Conservation (phyloP, 1,140 invertebrate species). For the Drosophila guanche region DNA sequence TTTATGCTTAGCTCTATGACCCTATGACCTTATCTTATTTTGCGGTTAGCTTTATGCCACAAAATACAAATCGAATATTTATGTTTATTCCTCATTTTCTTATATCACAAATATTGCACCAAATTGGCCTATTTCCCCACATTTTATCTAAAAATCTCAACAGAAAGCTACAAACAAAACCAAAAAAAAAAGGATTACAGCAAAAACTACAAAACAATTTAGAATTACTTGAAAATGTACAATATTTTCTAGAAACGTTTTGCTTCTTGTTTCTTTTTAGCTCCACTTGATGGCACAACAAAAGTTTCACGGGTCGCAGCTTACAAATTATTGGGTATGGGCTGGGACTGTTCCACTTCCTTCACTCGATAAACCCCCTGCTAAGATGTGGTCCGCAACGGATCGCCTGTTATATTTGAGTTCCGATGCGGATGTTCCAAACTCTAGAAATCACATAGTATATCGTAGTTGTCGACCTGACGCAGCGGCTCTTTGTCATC, state of each 20-base stretch:
- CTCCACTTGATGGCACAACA: conserved; percentile 58
- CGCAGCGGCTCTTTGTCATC: conserved; percentile 71
- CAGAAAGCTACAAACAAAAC: conserved; percentile 34
- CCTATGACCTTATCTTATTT: conserved; percentile 20
- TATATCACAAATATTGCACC: conserved; percentile 83
- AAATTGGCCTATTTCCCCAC: conserved; percentile 76
- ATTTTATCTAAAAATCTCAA: conserved; percentile 68
- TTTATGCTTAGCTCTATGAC: conserved; percentile 31
- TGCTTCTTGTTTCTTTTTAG: conserved; percentile 16
- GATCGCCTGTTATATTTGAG: neutral
- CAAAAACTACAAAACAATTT: conserved; percentile 14
- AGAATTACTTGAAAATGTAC: conserved; percentile 24
- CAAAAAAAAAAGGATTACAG: conserved; percentile 18
- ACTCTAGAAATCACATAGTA: conserved; percentile 76
- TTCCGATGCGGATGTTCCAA: neutral
- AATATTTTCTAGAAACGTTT: conserved; percentile 21
- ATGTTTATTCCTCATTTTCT: conserved; percentile 32
- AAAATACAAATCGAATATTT: conserved; percentile 17
- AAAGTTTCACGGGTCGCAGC: conserved; percentile 56
- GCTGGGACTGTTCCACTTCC: conserved; percentile 52
- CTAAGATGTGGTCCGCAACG: conserved; percentile 1
- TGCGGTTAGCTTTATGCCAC: conserved; percentile 5
- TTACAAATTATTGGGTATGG: conserved; percentile 49
- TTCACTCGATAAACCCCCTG: conserved; percentile 46
- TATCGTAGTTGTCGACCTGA: conserved; percentile 82